A percentile compares a stretch with the other conserved stretches of the same genome.
phyloP scores from a whole-genome alignment of 2,797 vertebrate species.

The Cyclura pinguis region DNA sequence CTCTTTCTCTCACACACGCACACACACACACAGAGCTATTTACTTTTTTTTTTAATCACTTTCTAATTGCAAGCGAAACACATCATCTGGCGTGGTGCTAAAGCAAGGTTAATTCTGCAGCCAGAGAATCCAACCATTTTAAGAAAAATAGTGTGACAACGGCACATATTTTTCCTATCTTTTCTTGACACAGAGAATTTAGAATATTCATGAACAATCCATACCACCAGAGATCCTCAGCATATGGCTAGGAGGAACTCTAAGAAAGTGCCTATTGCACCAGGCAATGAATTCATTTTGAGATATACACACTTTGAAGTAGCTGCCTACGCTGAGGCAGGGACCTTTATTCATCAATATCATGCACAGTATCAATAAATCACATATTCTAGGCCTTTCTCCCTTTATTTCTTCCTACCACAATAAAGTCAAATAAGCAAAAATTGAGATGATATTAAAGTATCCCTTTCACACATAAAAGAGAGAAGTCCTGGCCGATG shows the following conservation, averaged over 20 bases:
- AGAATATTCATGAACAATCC: neutral
- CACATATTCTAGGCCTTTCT: neutral
- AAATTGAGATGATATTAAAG: neutral
- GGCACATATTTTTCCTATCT: neutral
- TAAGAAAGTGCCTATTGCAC: neutral
- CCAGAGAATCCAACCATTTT: neutral
- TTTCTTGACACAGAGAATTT: neutral
- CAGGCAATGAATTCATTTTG: neutral
- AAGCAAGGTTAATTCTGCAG: neutral
- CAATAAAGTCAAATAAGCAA: neutral
- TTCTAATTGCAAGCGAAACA: neutral
- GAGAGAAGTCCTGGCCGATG: neutral
- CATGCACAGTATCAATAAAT: neutral
- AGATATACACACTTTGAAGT: neutral
- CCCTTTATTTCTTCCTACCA: neutral
- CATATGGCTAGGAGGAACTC: too few species aligned
- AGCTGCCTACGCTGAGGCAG: neutral
- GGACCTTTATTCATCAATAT: neutral
- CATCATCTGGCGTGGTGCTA: neutral
- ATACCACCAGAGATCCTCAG: neutral
- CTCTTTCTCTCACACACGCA: neutral
- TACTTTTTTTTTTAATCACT: neutral
- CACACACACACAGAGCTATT: neutral
- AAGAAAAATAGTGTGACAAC: neutral
- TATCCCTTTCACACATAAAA: neutral